phyloP scores from a whole-genome alignment of 1,140 invertebrate genomes.

The Drosophila guanche region DNA sequence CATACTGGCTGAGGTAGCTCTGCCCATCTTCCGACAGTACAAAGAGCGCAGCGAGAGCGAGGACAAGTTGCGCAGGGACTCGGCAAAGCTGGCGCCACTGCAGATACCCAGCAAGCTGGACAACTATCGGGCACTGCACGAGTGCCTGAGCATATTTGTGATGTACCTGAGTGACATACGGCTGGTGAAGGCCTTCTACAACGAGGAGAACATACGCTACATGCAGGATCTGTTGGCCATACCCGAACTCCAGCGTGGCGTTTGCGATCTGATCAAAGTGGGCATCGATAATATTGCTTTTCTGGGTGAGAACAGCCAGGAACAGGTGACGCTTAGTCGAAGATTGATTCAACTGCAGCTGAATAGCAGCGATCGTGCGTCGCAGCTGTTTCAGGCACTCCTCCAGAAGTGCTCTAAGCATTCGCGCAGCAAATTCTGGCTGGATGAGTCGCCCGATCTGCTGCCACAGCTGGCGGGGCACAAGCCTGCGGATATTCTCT shows the following conservation, averaged over 20 bases:
- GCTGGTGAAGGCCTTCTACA: conserved; percentile 78
- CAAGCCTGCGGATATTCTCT: conserved; percentile 69
- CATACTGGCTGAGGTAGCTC: conserved; percentile 70
- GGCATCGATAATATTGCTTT: conserved; percentile 81
- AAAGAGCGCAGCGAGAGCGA: conserved; percentile 49
- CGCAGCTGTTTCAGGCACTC: conserved; percentile 62
- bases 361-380: conserved; percentile 69
- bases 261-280: conserved; percentile 82
- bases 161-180: conserved; percentile 79
- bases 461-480: conserved; percentile 41
- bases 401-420: conserved; percentile 45
- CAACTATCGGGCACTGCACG: conserved; percentile 64
- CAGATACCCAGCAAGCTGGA: conserved; percentile 49
- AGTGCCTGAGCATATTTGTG: conserved; percentile 76
- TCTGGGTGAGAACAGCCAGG: conserved; percentile 71
- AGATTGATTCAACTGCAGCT: conserved; percentile 74
- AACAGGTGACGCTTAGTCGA: conserved; percentile 62
- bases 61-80: neutral
- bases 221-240: conserved; percentile 71
- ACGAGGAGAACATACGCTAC: conserved; percentile 77
- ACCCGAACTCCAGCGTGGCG: conserved; percentile 66
- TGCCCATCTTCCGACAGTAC: conserved; percentile 71
- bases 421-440: conserved; percentile 57
- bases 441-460: conserved; percentile 42
- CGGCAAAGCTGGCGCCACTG: conserved; percentile 37